Conservation (phyloP, 2,113 vertebrate genomes). For the Enhydra lutris region DNA sequence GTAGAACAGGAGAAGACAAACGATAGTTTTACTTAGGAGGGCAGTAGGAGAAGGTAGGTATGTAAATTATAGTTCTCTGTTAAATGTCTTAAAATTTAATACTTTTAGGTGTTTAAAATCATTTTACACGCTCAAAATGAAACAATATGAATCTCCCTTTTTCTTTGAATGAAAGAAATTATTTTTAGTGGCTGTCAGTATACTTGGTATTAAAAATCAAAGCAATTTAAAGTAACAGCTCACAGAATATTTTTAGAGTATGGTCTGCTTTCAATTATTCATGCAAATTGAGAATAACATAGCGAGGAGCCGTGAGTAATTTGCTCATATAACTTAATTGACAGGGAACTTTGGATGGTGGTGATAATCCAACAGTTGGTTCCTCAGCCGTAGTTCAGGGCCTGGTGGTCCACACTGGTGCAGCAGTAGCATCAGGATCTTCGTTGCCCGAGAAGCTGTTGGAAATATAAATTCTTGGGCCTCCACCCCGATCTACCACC, state of each 20-base stretch:
- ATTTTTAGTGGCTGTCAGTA: neutral
- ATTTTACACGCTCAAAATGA: neutral
- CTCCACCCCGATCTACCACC: neutral
- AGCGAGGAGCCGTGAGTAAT: neutral
- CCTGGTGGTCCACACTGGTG: neutral
- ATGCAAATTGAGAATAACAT: neutral
- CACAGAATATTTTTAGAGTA: conserved; percentile 38
- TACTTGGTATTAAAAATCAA: conserved; percentile 41
- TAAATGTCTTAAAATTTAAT: conserved; percentile 28
- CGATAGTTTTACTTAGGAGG: neutral
- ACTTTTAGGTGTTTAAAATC: conserved; percentile 4
- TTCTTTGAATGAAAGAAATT: conserved; percentile 37
- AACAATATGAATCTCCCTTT: neutral
- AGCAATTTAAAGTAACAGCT: neutral
- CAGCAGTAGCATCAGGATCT: neutral
- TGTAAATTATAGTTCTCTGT: neutral
- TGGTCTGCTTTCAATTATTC: neutral
- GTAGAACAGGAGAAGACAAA: neutral
- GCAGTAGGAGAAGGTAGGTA: neutral
- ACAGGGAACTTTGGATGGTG: neutral
- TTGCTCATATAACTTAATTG: neutral
- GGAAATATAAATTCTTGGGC: neutral
- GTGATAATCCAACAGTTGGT: neutral
- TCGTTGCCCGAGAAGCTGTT: neutral
- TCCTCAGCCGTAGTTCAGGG: neutral